These are phyloP conservation scores for Pararge aegeria DNA, from an alignment of 1,140 invertebrate species.

Conservation along the genomic window DNA sequence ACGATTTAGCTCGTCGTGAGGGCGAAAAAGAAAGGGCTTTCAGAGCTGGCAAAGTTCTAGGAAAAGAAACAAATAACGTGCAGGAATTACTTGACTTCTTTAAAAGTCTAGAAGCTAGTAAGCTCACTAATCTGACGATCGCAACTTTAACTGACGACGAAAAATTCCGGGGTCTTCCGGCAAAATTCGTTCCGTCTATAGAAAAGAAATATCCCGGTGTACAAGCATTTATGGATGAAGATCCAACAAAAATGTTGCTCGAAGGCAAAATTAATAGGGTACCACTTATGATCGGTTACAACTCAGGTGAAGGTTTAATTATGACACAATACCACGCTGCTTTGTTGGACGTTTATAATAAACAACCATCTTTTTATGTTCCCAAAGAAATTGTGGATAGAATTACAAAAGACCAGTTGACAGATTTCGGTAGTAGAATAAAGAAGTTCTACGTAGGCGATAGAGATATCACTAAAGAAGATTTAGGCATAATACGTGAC, in stretches of 20 bases:
- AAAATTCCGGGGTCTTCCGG: slow-evolving; percentile 57
- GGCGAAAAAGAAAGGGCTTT: slow-evolving; percentile 61
- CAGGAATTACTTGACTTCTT: slow-evolving; percentile 72
- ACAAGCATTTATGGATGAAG: slow-evolving; percentile 50
- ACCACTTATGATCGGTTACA: slow-evolving; percentile 82
- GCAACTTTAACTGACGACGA: slow-evolving; percentile 41
- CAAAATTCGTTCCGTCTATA: slow-evolving; percentile 59
- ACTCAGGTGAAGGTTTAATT: slow-evolving; percentile 78
- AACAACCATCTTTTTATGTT: slow-evolving; percentile 51
- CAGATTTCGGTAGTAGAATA: slow-evolving; percentile 55
- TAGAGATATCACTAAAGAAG: slow-evolving; percentile 49
- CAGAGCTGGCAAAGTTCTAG: slow-evolving; percentile 60
- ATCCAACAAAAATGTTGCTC: slow-evolving; percentile 50
- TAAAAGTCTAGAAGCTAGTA: slow-evolving; percentile 43
- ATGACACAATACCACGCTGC: slow-evolving; percentile 46
- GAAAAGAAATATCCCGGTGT: slow-evolving; percentile 55
- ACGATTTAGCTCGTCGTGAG: slow-evolving; percentile 52
- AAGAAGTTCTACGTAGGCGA: slow-evolving; percentile 73
- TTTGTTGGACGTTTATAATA: slow-evolving; percentile 41
- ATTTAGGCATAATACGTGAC: slow-evolving; percentile 46
- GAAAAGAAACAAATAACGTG: slow-evolving; percentile 64
- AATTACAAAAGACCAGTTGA: slow-evolving; percentile 32
- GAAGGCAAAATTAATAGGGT: slow-evolving; percentile 75
- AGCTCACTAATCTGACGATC: slow-evolving; percentile 40
- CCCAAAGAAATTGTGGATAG: slow-evolving; percentile 41